A percentile compares a stretch with the other conserved stretches of the same genome.
Conservation (phyloP, 2,888 invertebrate species). For the Heliconius erato region DNA sequence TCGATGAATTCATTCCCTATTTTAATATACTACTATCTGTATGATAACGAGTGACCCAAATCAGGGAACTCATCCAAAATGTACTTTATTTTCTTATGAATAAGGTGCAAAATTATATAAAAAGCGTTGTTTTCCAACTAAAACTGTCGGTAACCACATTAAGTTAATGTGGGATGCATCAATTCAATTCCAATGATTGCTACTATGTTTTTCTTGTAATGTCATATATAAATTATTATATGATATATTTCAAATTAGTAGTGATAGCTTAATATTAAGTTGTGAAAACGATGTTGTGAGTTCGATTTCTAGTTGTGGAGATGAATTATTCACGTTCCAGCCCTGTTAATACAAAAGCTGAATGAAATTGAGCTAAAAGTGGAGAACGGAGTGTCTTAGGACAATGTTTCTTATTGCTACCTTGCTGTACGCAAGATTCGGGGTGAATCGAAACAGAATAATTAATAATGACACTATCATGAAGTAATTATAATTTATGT, state of each 20-base stretch:
- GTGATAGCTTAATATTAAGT: background rate
- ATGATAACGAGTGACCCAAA: slow-evolving; percentile 54
- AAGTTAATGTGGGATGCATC: slow-evolving; percentile 52
- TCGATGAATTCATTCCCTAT: slow-evolving; percentile 64
- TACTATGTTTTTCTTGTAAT: slow-evolving; percentile 32
- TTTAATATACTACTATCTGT: slow-evolving; percentile 56
- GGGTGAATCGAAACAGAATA: no score
- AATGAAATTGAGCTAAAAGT: no score
- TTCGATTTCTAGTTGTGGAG: background rate
- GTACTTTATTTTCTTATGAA: slow-evolving; percentile 54
- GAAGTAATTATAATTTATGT: no score
- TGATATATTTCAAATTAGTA: background rate
- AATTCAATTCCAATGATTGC: slow-evolving; percentile 44
- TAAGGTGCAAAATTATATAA: slow-evolving; percentile 57
- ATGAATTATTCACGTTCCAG: no score
- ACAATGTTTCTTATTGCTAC: no score
- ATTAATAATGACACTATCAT: no score
- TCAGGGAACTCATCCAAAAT: slow-evolving; percentile 55
- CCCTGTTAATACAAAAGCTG: no score
- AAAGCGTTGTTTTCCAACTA: slow-evolving; percentile 51
- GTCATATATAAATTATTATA: background rate
- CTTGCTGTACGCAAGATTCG: no score
- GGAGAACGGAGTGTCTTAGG: no score
- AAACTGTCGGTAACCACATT: slow-evolving; percentile 51
- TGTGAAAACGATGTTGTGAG: background rate